A percentile compares a stretch with the other conserved stretches of the same genome.
These are phyloP conservation scores for Conus ventricosus DNA, from an alignment of 1,140 invertebrate species.

Conservation along the genomic window DNA sequence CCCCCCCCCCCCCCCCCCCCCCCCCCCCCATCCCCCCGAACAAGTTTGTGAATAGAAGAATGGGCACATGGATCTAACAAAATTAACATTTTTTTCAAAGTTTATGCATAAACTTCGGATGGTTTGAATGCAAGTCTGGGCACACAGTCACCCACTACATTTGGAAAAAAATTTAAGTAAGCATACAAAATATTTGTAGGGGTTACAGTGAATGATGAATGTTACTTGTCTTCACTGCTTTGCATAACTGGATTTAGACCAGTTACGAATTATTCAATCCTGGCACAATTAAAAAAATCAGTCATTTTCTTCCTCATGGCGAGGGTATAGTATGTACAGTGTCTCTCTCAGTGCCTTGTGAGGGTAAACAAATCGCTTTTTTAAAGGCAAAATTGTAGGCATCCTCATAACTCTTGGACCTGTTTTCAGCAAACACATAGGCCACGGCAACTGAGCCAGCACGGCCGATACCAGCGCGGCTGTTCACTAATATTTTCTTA, in stretches of 20 bases:
- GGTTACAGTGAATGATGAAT: too few relatives aligned
- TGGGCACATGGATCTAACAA: too few relatives aligned
- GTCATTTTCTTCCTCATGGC: background rate
- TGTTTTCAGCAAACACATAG: constrained; percentile 48
- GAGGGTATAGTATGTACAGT: constrained; percentile 42
- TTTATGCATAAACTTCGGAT: background rate
- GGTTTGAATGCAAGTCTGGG: too few relatives aligned
- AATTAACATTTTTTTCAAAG: background rate
- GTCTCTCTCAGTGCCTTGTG: constrained; percentile 45
- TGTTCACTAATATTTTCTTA: constrained; percentile 46
- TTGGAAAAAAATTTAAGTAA: too few relatives aligned
- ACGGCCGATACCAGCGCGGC: constrained; percentile 49
- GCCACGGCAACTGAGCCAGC: constrained; percentile 50
- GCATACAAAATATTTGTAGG: background rate
- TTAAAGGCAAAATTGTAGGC: constrained; percentile 46
- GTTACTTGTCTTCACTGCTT: too few relatives aligned
- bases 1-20: too few relatives aligned
- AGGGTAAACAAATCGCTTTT: constrained; percentile 49
- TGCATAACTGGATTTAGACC: background rate
- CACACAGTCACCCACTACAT: background rate
- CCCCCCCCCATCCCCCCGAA: too few relatives aligned
- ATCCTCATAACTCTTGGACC: constrained; percentile 39
- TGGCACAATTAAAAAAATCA: background rate
- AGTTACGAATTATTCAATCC: background rate
- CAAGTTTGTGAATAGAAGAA: too few relatives aligned